Conservation (phyloP, 2,888 invertebrate species). For the Polyommatus icarus region DNA sequence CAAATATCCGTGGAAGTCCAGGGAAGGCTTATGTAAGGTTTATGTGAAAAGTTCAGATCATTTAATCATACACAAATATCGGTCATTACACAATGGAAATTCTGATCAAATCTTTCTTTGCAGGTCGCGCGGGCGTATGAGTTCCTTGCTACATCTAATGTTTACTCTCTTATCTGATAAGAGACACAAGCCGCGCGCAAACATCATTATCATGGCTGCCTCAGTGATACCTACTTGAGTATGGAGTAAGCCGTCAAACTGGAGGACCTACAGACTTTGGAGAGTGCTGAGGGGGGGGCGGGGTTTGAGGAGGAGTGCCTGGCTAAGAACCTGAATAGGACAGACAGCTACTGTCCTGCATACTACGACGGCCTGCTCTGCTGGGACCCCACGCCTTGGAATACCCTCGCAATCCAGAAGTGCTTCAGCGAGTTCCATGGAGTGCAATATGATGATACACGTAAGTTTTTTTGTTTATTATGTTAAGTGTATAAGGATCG, state of each 20-base stretch:
- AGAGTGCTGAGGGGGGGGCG: constrained; percentile 60
- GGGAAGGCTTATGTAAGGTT: too few species aligned
- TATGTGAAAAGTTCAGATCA: too few species aligned
- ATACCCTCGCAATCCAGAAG: constrained; percentile 84
- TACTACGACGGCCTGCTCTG: constrained; percentile 89
- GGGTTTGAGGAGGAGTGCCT: constrained; percentile 69
- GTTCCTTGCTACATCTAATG: constrained; percentile 75
- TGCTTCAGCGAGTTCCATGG: constrained; percentile 90
- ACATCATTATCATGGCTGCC: constrained; percentile 77
- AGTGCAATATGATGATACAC: constrained; percentile 88
- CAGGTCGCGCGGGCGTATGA: constrained; percentile 63
- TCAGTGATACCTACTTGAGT: constrained; percentile 51
- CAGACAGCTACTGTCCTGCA: constrained; percentile 79
- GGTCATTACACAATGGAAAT: too few species aligned
- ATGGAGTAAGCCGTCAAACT: constrained; percentile 57
- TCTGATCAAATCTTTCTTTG: constrained; percentile 50
- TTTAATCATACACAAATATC: too few species aligned
- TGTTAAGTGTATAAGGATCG: too few species aligned
- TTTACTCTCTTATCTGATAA: constrained; percentile 79
- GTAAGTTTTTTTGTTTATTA: constrained; percentile 81
- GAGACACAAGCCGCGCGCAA: constrained; percentile 75
- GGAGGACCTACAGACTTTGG: constrained; percentile 73
- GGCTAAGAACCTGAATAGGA: constrained; percentile 55
- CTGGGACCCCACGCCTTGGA: constrained; percentile 89
- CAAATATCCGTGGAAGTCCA: too few species aligned